Evolutionary conservation across 2,797 vertebrate genomes (phyloP), one percentile per base, ranked within the genome.

Genomic region (Potorous gilbertii): DNA sequence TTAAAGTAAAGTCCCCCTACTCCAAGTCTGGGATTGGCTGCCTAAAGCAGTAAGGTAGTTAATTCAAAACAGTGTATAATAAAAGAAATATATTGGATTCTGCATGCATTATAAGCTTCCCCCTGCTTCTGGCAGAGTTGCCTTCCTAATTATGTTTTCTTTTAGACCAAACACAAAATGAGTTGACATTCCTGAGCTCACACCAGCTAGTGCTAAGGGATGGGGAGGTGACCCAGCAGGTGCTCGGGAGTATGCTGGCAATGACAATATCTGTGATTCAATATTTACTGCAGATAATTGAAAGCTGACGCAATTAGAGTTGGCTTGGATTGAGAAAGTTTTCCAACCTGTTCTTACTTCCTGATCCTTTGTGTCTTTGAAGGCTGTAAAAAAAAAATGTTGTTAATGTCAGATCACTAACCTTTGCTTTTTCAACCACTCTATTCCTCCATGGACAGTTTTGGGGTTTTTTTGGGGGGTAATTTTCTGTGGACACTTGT

Each of bases 341-440:
- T 95, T 94, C 96, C 56, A 3, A 95, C 96, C 95, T 92, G n/a
- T 90, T 24, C 74, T 97, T 54, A 50, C 10, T 97, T 96, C 46
- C 52, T 66, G 3, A 94, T 55, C 5, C 16, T 90, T 92, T 93
- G 57, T 74, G 50, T 92, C 40, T 91, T 90, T 94, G 90, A 81
- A 81, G 66, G n/a, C 66, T 24, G 13, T 40, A 18, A 81, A 91
- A 57, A 92, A 96, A 97, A 6, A 12, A 18, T 18, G 89, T 29
- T 90, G 91, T 91, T 62, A 95, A 95, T 18, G 59, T 81, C 8
- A 31, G 28, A 28, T 3, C 34, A 93, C 54, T 40, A 92, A 55
- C 12, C 87, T 91, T 89, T 46, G n/a, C 89, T 94, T 97, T 94
- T 31, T 91, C 46, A 56, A 1, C 28, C 16, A 1, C 11, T 54